Base-by-base conservation (phyloP, 2,888 invertebrate genomes). In the Thecocarcelia acutangulata region DNA sequence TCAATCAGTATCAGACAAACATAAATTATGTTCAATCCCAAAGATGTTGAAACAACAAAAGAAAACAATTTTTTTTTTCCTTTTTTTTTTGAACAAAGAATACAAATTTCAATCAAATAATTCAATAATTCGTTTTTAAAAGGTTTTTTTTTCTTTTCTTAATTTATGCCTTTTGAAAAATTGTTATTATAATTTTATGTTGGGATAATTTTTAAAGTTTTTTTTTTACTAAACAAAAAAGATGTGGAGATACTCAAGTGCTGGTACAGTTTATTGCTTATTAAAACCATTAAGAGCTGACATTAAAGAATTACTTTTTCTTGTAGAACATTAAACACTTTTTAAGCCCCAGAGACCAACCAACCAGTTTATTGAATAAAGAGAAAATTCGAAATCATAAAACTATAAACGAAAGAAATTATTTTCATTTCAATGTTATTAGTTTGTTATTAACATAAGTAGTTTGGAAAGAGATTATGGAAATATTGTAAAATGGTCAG, bases 1-100 rank as follows among this genome's bases (percentile, higher is more conserved):
- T 81, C 76, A 81, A 81, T 81, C 80, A 81, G 68, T 76, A 66
- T 59, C 19, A 72, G 15, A 42, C 48, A 48, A 56, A 76, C 72
- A 73, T 76, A 73, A 76, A 81, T 76, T 81, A 68, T 72, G 48
- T 76, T 72, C 68, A 70, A 72, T 76, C 70, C 72, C 48, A 17
- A 52, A 33, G 56, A 63, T 54, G 61, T 37, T 19, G 24, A 70
- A 64, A 63, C 40, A 33, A 15, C 12, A 17, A 64, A 17, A 64
- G 37, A 56, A 74, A 46, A 40, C 37, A 40, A 9, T 28, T 28
- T 28, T 3, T 28, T 28, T 28, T 3, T 28, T 28, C 6, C 3
- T 28, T 28, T 28, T 3, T 28, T 33, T 33, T 33, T 63, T 3
- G 15, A 72, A 3, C 17, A 12, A 50, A 50, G 40, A n/a, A 19